phyloP scores from a whole-genome alignment of 2,888 invertebrate genomes.

The Ormyrus thymus region DNA sequence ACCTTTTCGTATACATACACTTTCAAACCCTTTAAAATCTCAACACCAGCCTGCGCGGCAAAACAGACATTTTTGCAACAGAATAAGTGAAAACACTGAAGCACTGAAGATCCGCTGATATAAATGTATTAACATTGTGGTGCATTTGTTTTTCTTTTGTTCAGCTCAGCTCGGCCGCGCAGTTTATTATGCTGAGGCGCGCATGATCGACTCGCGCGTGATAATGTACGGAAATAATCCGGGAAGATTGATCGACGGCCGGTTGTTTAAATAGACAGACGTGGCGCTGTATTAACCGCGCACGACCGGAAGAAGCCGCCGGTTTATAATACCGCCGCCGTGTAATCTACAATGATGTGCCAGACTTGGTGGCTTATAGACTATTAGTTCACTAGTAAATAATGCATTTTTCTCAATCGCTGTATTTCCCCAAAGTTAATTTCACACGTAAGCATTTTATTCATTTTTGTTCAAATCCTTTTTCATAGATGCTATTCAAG shows the following conservation, averaged over 20 bases:
- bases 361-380: constrained; percentile 13
- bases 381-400: background rate
- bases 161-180: background rate
- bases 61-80: too few species aligned
- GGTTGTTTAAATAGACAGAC: constrained; percentile 59
- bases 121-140: constrained; percentile 8
- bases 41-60: too few species aligned
- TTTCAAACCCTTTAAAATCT: too few species aligned
- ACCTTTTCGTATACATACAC: too few species aligned
- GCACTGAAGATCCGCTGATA: too few species aligned
- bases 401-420: too few species aligned
- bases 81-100: too few species aligned
- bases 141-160: constrained; percentile 36
- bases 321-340: constrained; percentile 15
- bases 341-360: constrained; percentile 30
- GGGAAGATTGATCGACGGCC: constrained; percentile 49
- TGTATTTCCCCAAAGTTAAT: too few species aligned
- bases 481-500: too few species aligned
- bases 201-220: constrained; percentile 35
- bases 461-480: too few species aligned
- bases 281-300: constrained; percentile 35
- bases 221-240: background rate
- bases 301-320: constrained; percentile 37
- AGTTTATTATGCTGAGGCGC: constrained; percentile 46
- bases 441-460: too few species aligned